Percentiles rank a stretch among this genome's conserved stretches.
phyloP scores from a whole-genome alignment of 2,888 invertebrate species.

The Meteorus cinctellus region DNA sequence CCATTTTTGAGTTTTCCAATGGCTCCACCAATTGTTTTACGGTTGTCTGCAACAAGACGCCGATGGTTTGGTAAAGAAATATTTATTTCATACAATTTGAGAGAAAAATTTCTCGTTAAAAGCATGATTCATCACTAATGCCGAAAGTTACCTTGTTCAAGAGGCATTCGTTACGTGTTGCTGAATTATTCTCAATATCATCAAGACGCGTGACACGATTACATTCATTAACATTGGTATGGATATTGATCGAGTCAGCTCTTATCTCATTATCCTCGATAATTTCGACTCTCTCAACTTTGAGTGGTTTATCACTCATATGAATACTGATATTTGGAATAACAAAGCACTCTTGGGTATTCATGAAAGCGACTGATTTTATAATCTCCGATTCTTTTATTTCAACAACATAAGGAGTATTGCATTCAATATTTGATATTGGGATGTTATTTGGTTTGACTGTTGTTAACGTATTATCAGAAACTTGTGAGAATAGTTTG shows the following conservation, averaged over 20 bases:
- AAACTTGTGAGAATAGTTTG: conserved; percentile 81
- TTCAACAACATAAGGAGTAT: conserved; percentile 79
- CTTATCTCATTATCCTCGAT: conserved; percentile 73
- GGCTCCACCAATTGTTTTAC: conserved; percentile 46
- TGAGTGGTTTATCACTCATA: conserved; percentile 68
- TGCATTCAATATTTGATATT: conserved; percentile 55
- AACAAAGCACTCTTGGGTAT: conserved; percentile 66
- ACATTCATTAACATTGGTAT: conserved; percentile 6
- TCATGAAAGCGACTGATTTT: conserved; percentile 77
- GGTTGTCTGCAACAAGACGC: conserved; percentile 39
- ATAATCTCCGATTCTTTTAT: conserved; percentile 82
- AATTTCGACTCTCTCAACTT: conserved; percentile 74
- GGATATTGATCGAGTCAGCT: conserved; percentile 50
- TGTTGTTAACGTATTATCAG: conserved; percentile 72
- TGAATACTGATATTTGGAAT: conserved; percentile 67
- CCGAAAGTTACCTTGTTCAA: conserved; percentile 64
- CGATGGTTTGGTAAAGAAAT: conserved; percentile 35
- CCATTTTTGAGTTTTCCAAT: conserved; percentile 19
- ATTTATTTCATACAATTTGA: not conserved
- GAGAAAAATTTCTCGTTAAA: conserved; percentile 9
- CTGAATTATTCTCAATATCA: conserved; percentile 65
- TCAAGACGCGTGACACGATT: conserved; percentile 70
- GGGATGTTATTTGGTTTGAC: conserved; percentile 45
- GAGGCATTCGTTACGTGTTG: conserved; percentile 67
- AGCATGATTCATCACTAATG: conserved; percentile 19